Percentiles rank a stretch among this genome's conserved stretches.
These are phyloP conservation scores for Varanus salvator DNA, from an alignment of 2,113 vertebrate species.

Conservation along the genomic window DNA sequence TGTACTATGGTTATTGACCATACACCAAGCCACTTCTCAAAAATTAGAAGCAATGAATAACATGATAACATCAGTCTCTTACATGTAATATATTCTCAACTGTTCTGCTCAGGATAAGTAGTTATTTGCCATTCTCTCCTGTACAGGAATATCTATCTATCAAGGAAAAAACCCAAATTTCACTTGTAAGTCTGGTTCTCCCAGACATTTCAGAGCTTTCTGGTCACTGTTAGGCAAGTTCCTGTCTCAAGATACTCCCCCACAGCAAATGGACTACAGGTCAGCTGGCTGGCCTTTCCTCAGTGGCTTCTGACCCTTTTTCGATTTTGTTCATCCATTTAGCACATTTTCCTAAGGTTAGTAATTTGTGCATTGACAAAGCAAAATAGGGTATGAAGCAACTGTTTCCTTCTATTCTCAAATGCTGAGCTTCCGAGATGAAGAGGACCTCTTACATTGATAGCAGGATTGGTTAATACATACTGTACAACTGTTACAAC, in stretches of 20 bases:
- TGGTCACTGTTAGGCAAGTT: neutral
- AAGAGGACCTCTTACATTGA: neutral
- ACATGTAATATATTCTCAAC: neutral
- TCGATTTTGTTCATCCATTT: neutral
- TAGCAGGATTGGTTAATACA: neutral
- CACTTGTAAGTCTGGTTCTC: neutral
- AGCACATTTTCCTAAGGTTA: neutral
- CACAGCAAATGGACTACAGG: neutral
- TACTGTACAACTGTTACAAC: neutral
- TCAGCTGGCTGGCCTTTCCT: neutral
- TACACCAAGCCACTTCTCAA: neutral
- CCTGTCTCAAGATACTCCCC: slow-evolving; percentile 5
- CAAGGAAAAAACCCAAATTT: neutral
- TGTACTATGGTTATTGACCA: neutral
- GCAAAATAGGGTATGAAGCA: neutral
- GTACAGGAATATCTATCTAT: neutral
- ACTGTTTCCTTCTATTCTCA: neutral
- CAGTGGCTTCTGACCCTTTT: neutral
- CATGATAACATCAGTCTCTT: neutral
- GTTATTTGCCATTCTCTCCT: neutral
- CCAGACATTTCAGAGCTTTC: neutral
- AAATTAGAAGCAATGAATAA: fast-evolving
- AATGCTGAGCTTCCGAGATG: neutral
- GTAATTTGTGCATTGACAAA: neutral
- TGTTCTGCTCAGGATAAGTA: neutral